A percentile compares a stretch with the other conserved stretches of the same genome.
Evolutionary conservation across 2,888 invertebrate genomes (phyloP).

Genomic region (Lepidochrysops patricia): DNA sequence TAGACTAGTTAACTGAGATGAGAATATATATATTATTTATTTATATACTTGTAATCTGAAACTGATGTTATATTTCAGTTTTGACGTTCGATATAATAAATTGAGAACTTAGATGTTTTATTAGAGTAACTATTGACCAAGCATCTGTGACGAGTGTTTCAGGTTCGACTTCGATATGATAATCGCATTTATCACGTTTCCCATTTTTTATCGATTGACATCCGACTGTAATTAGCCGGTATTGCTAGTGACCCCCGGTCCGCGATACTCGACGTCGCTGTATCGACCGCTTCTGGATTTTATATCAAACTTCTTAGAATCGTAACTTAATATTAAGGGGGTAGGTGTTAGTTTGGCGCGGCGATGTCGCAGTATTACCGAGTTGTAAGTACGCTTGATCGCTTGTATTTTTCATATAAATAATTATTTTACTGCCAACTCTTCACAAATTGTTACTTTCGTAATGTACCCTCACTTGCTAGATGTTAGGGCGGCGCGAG

Average conservation of each 20-base stretch:
- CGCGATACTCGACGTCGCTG: slow-evolving; percentile 40
- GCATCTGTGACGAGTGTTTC: slow-evolving; percentile 43
- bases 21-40: slow-evolving; percentile 50
- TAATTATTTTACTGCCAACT: slow-evolving; percentile 63
- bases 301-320: slow-evolving; percentile 51
- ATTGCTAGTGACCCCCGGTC: slow-evolving; percentile 25
- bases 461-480: slow-evolving; percentile 47
- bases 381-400: slow-evolving; percentile 63
- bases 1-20: slow-evolving; percentile 65
- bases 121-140: slow-evolving; percentile 56
- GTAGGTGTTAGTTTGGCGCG: slow-evolving; percentile 23
- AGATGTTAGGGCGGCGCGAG: slow-evolving; percentile 45
- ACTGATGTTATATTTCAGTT: slow-evolving; percentile 52
- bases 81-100: slow-evolving; percentile 54
- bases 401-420: slow-evolving; percentile 63
- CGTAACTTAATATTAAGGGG: slow-evolving; percentile 33
- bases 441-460: slow-evolving; percentile 63
- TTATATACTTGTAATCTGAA: slow-evolving; percentile 40
- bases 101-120: slow-evolving; percentile 40
- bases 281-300: slow-evolving; percentile 46
- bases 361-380: slow-evolving; percentile 29
- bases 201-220: slow-evolving; percentile 39
- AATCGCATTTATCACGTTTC: slow-evolving; percentile 54
- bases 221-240: slow-evolving; percentile 18
- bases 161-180: slow-evolving; percentile 39